Base-by-base conservation (phyloP, 2,888 invertebrate genomes). In the Drymonia ruficornis region DNA sequence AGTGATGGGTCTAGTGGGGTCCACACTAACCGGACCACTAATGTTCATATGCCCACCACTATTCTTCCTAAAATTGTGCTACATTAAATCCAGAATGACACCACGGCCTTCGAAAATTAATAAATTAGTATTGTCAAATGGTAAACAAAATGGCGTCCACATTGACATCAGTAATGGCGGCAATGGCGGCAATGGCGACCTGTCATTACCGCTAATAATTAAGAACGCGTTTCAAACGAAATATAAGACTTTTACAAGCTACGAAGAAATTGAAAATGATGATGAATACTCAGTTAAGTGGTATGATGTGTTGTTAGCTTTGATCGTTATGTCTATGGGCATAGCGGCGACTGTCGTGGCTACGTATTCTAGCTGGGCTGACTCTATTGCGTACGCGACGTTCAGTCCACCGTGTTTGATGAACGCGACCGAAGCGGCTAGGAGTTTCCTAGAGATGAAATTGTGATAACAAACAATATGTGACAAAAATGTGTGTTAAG, bases 21-120 rank as follows among this genome's bases (percentile, higher is more conserved):
- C 97, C 5, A 96, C 97, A 0, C 92, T 98, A 5, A 96, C 96
- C 0, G 97, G 97, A 0, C 96, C 98, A 0, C 86, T 98, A 12
- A 96, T 97, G 71, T 98, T 98, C 67, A 94, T 98, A 56, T 94
- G 97, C 56, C 98, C 98, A 0, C 96, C 98, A 0, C 69, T 98
- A 43, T 95, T 98, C 74, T 98, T 97, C 81, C 88, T 96, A 0
- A 95, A 94, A 78, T 94, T 97, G 11, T 86, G 94, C 50, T 90
- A 91, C 49, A 88, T 96, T 68, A 89, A 84, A 62, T 76, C 85
- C 1, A 67, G 77, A 53, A 71, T 77, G 52, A 56, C 55, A 36
- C 45, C 50, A 8, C 56, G 49, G 53, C 55, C 58, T 62, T 5
- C 52, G 61, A 11, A 52, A 55, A 16, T 54, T 48, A 51, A 23